Base-by-base conservation (phyloP, 2,888 invertebrate genomes). In the Trissolcus brochymenae region DNA sequence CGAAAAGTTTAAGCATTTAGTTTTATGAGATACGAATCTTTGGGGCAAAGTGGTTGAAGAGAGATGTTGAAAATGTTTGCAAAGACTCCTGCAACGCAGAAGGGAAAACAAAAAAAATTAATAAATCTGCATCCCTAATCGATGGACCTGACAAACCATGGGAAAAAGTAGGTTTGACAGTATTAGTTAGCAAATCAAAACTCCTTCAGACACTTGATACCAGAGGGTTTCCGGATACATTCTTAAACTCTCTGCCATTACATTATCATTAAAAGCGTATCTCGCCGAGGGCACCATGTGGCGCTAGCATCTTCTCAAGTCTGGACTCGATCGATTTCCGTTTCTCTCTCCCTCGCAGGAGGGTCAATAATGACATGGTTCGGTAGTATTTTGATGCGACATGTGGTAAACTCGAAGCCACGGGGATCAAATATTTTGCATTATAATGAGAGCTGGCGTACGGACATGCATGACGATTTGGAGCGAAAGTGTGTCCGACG, bases 371-470 rank as follows among this genome's bases (percentile, higher is more conserved):
- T 83, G 84, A 86, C 80, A 78, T 79, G 84, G 83, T 84, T 82
- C 75, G 72, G 78, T 67, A 78, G 75, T 76, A 80, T 78, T 80
- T 81, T 79, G 80, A 80, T 81, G 82, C 86, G 85, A 86, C 86
- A 86, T 83, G 84, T 85, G 86, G 84, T 77, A 70, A n/a, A 66
- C 81, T 71, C 82, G 80, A 79, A 82, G 76, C 79, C 73, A 66
- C 70, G 57, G 79, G 78, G 79, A 82, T 81, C 76, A 81, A 85
- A 86, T 87, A 84, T 87, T 88, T 86, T 87, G 83, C 87, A 88
- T 88, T 87, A 84, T 88, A 88, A 88, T 87, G 86, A 87, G 85
- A 79, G 80, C 75, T 75, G 71, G 79, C 78, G 74, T 66, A 72
- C 65, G 76, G 66, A 78, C 75, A 64, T 75, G 73, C 77, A 78